Conservation (phyloP, 2,797 vertebrate genomes). For the Phyllotis vaccarum region DNA sequence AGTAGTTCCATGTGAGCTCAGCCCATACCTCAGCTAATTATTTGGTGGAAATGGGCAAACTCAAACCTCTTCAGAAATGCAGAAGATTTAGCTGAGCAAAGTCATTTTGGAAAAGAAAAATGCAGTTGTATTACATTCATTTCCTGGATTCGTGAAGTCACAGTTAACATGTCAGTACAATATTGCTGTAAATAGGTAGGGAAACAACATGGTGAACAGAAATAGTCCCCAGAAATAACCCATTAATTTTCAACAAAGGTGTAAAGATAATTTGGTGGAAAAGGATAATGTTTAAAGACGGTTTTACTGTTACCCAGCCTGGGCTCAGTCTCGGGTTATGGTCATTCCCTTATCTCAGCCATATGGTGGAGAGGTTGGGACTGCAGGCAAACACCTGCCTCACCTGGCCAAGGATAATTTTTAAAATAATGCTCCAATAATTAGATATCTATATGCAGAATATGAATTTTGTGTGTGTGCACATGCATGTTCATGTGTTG, state of each 20-base stretch:
- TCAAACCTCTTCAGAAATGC: background rate
- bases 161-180: background rate
- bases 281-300: background rate
- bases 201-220: background rate
- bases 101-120: background rate
- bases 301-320: background rate
- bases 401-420: background rate
- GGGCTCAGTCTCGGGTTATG: background rate
- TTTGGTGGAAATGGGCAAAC: background rate
- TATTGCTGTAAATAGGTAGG: background rate
- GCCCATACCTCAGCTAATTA: background rate
- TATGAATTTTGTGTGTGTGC: background rate
- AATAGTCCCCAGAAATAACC: background rate
- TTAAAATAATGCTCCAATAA: background rate
- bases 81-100: background rate
- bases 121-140: background rate
- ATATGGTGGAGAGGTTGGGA: background rate
- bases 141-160: background rate
- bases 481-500: background rate
- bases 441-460: background rate
- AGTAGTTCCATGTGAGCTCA: background rate
- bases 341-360: background rate
- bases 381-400: background rate
- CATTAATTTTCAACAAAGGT: background rate
- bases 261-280: background rate